Evolutionary conservation across 2,797 vertebrate species (phyloP), one percentile per base, ranked within the genome.

Genomic region (Sylvia borin): DNA sequence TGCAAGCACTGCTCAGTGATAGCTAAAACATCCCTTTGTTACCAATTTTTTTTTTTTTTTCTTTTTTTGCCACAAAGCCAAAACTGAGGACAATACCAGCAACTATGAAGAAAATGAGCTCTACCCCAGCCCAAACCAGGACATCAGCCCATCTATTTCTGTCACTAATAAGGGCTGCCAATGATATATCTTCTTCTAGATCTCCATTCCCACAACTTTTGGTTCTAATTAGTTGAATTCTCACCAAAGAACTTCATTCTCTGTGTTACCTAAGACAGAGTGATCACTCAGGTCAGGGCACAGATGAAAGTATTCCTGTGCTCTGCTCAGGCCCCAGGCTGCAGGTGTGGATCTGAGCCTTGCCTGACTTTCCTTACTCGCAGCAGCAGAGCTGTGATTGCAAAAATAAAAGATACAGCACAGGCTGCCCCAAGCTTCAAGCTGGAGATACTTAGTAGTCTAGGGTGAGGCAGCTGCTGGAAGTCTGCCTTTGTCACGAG

Each of bases 1-100:
- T 62, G 34, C 31, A 24, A 92, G 40, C 38, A 10, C 36, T 43
- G n/a, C 53, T 92, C 36, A 78, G 74, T 2, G 4, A 14, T 10
- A 60, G 13, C n/a, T 25, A 47, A 48, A 87, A 27, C 27, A 47
- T 42, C 20, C 21, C n/a, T 47, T 5, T 47, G 10, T 38, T 74
- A 51, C 7, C 43, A 55, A 34, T 22, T 31, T 13, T 62, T 57
- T 50, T 55, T 62, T 51, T 31, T 20, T 34, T 22, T 31, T 13
- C 58, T 57, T 50, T 55, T 62, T 51, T 31, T 20, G 20, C 45
- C 67, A 79, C 47, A 68, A 45, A 72, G 74, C 26, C 55, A 68
- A 82, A 94, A 24, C 24, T 0, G 1, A 73, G 42, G 43, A 58
- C 19, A 16, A 22, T 19, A 62, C 0, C 0, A 66, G 34, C 24